Conservation (phyloP, 2,113 vertebrate genomes). For the Catharus minimus region DNA sequence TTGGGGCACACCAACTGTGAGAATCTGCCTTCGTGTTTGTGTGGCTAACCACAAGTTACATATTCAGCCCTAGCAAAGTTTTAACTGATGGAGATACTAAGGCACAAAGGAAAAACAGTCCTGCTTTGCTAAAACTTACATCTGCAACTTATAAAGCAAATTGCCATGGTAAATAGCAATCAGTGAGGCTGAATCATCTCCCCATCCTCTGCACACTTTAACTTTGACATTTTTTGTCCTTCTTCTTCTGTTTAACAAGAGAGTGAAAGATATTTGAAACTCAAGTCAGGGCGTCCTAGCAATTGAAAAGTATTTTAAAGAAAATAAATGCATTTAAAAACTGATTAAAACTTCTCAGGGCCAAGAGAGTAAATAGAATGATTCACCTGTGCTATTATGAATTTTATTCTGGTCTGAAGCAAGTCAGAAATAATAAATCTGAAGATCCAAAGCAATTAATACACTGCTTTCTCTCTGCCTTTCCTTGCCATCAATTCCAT, state of each 20-base stretch:
- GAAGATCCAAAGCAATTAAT: neutral
- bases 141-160: slow-evolving; percentile 45
- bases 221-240: slow-evolving; percentile 56
- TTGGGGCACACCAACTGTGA: neutral
- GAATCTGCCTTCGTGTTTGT: neutral
- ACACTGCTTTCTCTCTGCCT: neutral
- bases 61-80: neutral
- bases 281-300: neutral
- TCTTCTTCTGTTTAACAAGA: slow-evolving; percentile 13
- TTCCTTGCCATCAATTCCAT: neutral
- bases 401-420: neutral
- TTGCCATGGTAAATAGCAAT: slow-evolving; percentile 30
- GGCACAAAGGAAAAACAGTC: neutral
- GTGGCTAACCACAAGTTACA: neutral
- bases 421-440: slow-evolving; percentile 5
- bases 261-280: slow-evolving; percentile 3
- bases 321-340: neutral
- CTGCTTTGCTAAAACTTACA: slow-evolving; percentile 13
- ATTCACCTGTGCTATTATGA: neutral
- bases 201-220: slow-evolving; percentile 60
- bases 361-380: neutral
- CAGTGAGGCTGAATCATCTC: slow-evolving; percentile 54
- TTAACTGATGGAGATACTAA: neutral
- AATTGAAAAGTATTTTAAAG: slow-evolving; percentile 13
- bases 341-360: neutral